A percentile compares a stretch with the other conserved stretches of the same genome.
phyloP scores from a whole-genome alignment of 2,113 vertebrate species.

The Thermophis baileyi region DNA sequence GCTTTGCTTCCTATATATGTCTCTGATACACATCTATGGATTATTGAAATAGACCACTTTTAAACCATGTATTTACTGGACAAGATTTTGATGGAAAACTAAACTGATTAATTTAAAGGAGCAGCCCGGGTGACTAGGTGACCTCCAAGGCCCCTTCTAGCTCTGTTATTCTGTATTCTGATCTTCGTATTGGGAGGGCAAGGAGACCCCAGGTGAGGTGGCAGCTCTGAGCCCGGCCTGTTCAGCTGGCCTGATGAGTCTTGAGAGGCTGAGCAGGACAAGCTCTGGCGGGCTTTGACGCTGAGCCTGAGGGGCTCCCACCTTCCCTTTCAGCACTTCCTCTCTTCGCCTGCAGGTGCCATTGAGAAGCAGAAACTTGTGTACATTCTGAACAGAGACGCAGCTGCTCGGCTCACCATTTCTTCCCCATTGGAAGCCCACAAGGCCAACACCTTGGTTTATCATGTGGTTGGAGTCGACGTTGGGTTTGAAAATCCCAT shows the following conservation, averaged over 20 bases:
- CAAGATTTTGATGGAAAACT: not conserved
- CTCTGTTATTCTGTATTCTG: not conserved
- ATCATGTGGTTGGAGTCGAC: constrained; percentile 96
- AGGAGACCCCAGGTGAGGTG: not conserved
- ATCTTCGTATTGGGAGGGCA: not conserved
- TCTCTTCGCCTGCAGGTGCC: constrained; percentile 74
- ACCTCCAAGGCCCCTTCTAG: not conserved
- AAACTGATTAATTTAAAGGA: not conserved
- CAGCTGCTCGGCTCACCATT: constrained; percentile 94
- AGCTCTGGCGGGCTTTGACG: not conserved
- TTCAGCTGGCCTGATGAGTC: not conserved
- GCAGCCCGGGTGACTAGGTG: not conserved
- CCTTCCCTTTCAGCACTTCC: not conserved
- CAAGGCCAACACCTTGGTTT: constrained; percentile 97
- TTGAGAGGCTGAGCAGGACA: not conserved
- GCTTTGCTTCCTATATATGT: not conserved
- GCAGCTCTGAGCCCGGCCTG: not conserved
- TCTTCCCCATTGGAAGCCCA: constrained; percentile 96
- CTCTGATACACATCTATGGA: not conserved
- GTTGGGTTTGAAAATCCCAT: constrained; percentile 99
- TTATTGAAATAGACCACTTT: not conserved
- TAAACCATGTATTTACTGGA: not conserved
- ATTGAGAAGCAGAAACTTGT: constrained; percentile 99
- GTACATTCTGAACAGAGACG: constrained; percentile 97
- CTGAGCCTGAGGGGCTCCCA: not conserved